Evolutionary conservation across 2,113 vertebrate genomes (phyloP).

Genomic region (Heptranchias perlo): DNA sequence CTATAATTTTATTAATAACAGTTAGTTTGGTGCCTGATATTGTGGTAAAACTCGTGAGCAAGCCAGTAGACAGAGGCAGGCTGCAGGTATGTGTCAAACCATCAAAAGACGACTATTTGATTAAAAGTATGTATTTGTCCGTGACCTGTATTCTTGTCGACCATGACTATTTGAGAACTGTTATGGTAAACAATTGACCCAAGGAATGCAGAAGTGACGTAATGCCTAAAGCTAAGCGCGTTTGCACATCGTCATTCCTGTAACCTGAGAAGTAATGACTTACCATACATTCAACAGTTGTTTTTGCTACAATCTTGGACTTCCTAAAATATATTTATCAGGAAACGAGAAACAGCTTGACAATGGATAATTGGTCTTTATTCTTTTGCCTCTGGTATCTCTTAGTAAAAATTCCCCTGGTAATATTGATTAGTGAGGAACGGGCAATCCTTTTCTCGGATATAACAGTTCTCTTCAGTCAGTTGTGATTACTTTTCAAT

Average conservation of each 20-base stretch:
- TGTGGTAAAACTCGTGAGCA: conserved; percentile 67
- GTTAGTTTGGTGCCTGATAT: conserved; percentile 91
- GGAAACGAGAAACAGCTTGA: not conserved
- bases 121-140: not conserved
- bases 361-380: not conserved
- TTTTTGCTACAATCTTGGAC: not conserved
- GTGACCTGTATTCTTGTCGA: not conserved
- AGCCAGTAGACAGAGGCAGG: conserved; percentile 53
- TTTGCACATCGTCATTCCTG: not conserved
- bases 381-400: not conserved
- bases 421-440: not conserved
- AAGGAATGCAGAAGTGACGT: not conserved
- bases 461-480: not conserved
- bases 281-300: not conserved
- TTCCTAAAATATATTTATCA: not conserved
- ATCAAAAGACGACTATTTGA: not conserved
- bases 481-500: conserved; percentile 2
- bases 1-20: conserved; percentile 87
- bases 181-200: not conserved
- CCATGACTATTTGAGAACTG: not conserved
- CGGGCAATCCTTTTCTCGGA: not conserved
- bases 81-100: conserved; percentile 59
- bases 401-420: not conserved
- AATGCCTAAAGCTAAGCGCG: not conserved
- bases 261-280: not conserved